Evolutionary conservation across 1,140 invertebrate genomes (phyloP), one percentile per base, ranked within the genome.

Genomic region (Heliconius himera): DNA sequence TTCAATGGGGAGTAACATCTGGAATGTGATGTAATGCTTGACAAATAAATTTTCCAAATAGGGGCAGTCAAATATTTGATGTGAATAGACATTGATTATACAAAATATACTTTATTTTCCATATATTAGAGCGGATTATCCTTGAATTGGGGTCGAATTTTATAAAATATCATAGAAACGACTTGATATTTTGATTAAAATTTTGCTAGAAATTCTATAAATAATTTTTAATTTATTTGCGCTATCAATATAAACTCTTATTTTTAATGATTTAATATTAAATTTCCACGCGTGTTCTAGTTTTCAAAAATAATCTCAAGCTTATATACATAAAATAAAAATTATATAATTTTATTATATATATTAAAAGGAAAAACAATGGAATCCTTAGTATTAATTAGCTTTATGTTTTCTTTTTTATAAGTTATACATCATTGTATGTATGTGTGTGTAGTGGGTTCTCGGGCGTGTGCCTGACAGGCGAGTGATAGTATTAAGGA

Each of bases 1-100:
- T 20, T 20, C 3, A 41, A 79, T 77, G 76, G 76, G 79, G 83
- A 77, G 80, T 84, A 84, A 87, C 88, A 89, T 90, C 86, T 86
- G 86, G 87, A 85, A 79, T 87, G 80, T 83, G 85, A 85, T 88
- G 87, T 90, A 89, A 89, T 88, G 85, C 83, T 86, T 86, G 84
- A 83, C 86, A 89, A 89, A 89, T 86, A 87, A 87, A 85, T 87
- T 75, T 86, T 80, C 71, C 74, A 66, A 81, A 85, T 85, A 82
- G 83, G 83, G 83, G 88, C 74, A 80, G 77, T 81, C 76, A 60
- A 80, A 81, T 85, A 83, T 88, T 87, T 85, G 74, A 66, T n/a
- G 60, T 66, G 60, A 66, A 29, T 29, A 66, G 26, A 29, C 26
- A 16, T 66, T 56, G 54, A 66, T 66, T 66, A 66, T 26, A 66